These are phyloP conservation scores for Mesembrinibis cayennensis DNA, from an alignment of 2,113 vertebrate species.

Conservation along the genomic window DNA sequence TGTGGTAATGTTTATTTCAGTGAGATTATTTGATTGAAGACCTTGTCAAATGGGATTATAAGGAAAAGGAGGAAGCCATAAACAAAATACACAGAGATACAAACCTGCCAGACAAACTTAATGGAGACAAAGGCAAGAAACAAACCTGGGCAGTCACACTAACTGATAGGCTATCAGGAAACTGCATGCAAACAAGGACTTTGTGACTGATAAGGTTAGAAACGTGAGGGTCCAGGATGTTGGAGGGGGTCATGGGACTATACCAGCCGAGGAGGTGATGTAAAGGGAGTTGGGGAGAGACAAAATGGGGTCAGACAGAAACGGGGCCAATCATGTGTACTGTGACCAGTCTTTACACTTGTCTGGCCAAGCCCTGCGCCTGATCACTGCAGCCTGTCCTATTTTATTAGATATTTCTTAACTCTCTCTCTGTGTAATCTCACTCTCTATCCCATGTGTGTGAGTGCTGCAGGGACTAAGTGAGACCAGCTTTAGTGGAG, in stretches of 20 bases:
- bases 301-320: not conserved
- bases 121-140: not conserved
- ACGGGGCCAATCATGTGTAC: not conserved
- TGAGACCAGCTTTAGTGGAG: not conserved
- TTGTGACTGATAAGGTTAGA: not conserved
- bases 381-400: not conserved
- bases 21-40: not conserved
- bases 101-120: not conserved
- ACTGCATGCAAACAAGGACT: not conserved
- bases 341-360: not conserved
- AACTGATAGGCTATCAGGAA: not conserved
- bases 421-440: not conserved
- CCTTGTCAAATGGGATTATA: not conserved
- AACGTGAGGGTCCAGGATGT: not conserved
- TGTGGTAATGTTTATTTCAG: not conserved
- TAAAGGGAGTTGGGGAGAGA: rapidly evolving
- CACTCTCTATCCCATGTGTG: not conserved
- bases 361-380: not conserved
- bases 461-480: not conserved
- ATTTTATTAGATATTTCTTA: not conserved
- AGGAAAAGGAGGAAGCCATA: not conserved
- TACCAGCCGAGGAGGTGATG: not conserved
- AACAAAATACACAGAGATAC: not conserved
- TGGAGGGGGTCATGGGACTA: not conserved
- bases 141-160: not conserved